phyloP scores from a whole-genome alignment of 2,797 vertebrate species.

The Orientallactaga sibirica region DNA sequence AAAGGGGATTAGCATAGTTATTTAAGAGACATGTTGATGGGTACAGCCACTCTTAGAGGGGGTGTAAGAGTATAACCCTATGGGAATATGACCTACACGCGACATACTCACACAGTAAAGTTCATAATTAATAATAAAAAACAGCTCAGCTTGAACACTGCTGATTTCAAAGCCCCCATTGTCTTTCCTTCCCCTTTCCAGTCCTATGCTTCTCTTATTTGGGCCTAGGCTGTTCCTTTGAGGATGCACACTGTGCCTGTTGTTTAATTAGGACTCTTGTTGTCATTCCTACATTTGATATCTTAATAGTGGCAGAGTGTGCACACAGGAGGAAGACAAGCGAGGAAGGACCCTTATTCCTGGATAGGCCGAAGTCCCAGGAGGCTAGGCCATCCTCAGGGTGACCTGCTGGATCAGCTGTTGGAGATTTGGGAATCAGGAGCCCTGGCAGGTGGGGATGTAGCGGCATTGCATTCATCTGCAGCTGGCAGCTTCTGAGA shows the following conservation, averaged over 20 bases:
- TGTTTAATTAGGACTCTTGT: constrained; percentile 88
- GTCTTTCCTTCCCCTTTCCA: constrained; percentile 70
- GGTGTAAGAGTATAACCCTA: too few relatives aligned
- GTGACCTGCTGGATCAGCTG: not conserved
- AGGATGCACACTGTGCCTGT: constrained; percentile 78
- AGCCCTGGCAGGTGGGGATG: not conserved
- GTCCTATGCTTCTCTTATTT: constrained; percentile 80
- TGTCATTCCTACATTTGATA: constrained; percentile 87
- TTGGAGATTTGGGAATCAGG: constrained; percentile 50
- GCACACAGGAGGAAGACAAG: constrained; percentile 66
- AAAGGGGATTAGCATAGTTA: too few relatives aligned
- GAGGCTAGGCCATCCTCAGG: constrained; percentile 50
- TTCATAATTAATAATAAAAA: too few relatives aligned
- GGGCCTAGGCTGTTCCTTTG: constrained; percentile 81
- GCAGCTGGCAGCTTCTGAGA: not conserved
- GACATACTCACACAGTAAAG: too few relatives aligned
- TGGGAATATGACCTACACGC: too few relatives aligned
- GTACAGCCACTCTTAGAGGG: too few relatives aligned
- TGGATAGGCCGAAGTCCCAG: constrained; percentile 46
- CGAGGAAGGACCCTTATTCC: constrained; percentile 69
- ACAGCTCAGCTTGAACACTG: constrained; percentile 56
- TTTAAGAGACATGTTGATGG: too few relatives aligned
- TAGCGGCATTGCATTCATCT: too few relatives aligned
- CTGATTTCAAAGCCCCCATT: constrained; percentile 79
- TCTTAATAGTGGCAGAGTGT: constrained; percentile 86